Percentiles rank a stretch among this genome's conserved stretches.
These are phyloP conservation scores for Elephantulus edwardii DNA, from an alignment of 2,113 vertebrate species.

Conservation along the genomic window DNA sequence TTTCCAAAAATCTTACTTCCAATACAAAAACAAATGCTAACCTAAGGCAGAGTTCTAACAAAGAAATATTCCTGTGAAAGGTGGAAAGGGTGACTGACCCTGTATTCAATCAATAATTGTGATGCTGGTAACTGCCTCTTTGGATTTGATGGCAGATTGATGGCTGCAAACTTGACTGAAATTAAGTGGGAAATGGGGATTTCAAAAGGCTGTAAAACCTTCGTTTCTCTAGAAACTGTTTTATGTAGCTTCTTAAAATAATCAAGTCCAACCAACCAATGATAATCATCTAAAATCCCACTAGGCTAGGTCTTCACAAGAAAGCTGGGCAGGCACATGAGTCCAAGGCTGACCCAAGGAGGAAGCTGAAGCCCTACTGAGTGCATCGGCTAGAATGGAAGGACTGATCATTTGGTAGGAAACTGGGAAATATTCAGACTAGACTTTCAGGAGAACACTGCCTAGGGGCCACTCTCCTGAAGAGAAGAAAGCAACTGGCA, in stretches of 20 bases:
- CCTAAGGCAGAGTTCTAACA: neutral
- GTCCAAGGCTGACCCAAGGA: neutral
- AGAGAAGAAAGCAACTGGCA: neutral
- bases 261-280: slow-evolving; percentile 30
- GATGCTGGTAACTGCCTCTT: neutral
- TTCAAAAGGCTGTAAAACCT: slow-evolving; percentile 54
- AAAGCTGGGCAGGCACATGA: neutral
- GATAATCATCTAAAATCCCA: slow-evolving; percentile 45
- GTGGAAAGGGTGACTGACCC: neutral
- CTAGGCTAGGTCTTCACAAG: neutral
- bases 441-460: neutral
- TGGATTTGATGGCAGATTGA: slow-evolving; percentile 42
- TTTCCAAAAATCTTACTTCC: slow-evolving; percentile 15
- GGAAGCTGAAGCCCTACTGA: neutral
- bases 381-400: neutral
- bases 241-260: slow-evolving; percentile 63
- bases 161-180: slow-evolving; percentile 45
- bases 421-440: neutral
- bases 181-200: slow-evolving; percentile 41
- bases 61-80: slow-evolving; percentile 16
- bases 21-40: slow-evolving; percentile 14
- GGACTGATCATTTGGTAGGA: neutral
- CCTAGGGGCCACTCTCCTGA: neutral
- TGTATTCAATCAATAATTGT: neutral
- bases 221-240: slow-evolving; percentile 41